These are phyloP conservation scores for Xiphias gladius DNA, from an alignment of 2,113 vertebrate species.

Conservation along the genomic window DNA sequence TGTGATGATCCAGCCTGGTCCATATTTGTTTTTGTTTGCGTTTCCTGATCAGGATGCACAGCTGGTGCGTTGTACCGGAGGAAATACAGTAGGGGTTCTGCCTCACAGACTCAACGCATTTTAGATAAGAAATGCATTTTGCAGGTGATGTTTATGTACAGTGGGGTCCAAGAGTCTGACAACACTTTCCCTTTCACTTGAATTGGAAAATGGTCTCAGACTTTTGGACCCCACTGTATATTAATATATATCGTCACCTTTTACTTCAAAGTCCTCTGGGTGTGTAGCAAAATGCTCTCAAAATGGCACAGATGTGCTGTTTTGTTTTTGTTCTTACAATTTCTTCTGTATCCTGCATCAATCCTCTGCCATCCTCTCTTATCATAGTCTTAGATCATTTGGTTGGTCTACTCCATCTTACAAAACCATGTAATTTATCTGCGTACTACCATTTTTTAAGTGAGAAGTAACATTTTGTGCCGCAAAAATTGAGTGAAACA, in stretches of 20 bases:
- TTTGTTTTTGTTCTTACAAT: not conserved
- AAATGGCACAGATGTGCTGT: too few relatives aligned
- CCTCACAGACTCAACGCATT: slow-evolving; percentile 2
- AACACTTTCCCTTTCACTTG: too few relatives aligned
- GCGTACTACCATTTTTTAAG: too few relatives aligned
- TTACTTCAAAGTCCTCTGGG: not conserved
- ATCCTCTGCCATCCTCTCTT: not conserved
- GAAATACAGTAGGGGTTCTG: slow-evolving; percentile 1
- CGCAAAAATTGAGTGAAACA: too few relatives aligned
- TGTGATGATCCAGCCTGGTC: not conserved
- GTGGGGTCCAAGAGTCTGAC: too few relatives aligned
- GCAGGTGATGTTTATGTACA: not conserved
- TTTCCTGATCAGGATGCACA: slow-evolving; percentile 25
- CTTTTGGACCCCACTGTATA: too few relatives aligned
- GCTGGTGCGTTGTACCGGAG: not conserved
- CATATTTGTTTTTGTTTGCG: slow-evolving; percentile 35
- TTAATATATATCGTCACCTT: not conserved
- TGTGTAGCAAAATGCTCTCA: not conserved
- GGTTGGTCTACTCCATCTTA: too few relatives aligned
- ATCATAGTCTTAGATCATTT: too few relatives aligned
- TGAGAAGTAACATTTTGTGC: too few relatives aligned
- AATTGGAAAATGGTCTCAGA: too few relatives aligned
- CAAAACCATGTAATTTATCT: too few relatives aligned
- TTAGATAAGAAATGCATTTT: not conserved
- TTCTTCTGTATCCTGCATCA: not conserved